Evolutionary conservation across 1,140 invertebrate genomes (phyloP).

Genomic region (Drosophila chauvacae): DNA sequence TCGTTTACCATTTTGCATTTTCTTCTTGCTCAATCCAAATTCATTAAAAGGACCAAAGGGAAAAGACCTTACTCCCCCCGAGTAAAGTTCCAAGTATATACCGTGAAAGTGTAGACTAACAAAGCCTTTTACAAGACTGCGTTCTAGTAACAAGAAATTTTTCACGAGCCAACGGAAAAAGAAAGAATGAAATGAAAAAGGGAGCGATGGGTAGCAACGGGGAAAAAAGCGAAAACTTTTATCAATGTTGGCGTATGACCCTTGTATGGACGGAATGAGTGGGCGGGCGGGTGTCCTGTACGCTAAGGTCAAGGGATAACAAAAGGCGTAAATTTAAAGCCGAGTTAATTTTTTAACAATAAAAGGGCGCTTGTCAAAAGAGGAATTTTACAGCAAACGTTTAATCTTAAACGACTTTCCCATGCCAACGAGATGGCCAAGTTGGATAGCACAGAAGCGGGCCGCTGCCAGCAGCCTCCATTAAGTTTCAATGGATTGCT

Average conservation of each 20-base stretch:
- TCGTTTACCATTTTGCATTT: background rate
- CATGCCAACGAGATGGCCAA: constrained; percentile 28
- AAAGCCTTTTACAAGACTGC: constrained; percentile 48
- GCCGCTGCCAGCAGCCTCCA: constrained; percentile 17
- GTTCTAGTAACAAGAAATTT: constrained; percentile 57
- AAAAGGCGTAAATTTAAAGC: constrained; percentile 82
- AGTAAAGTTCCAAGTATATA: constrained; percentile 19
- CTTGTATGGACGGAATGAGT: constrained; percentile 11
- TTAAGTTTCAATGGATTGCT: constrained; percentile 52
- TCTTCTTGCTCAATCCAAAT: constrained; percentile 5
- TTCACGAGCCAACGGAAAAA: constrained; percentile 26
- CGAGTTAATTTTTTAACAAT: constrained; percentile 81
- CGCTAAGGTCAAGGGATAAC: constrained; percentile 74
- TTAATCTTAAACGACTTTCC: constrained; percentile 76
- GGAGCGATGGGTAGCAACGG: constrained; percentile 12
- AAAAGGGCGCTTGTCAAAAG: constrained; percentile 75
- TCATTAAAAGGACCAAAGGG: constrained; percentile 23
- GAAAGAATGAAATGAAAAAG: constrained; percentile 24
- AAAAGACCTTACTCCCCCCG: background rate
- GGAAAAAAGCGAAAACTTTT: constrained; percentile 65
- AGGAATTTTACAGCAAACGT: constrained; percentile 71
- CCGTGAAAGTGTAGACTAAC: constrained; percentile 49
- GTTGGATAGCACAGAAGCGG: constrained; percentile 30
- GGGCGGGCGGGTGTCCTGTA: constrained; percentile 33
- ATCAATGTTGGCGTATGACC: constrained; percentile 62